Evolutionary conservation across 2,113 vertebrate species (phyloP).

Genomic region (Menidia beryllina): DNA sequence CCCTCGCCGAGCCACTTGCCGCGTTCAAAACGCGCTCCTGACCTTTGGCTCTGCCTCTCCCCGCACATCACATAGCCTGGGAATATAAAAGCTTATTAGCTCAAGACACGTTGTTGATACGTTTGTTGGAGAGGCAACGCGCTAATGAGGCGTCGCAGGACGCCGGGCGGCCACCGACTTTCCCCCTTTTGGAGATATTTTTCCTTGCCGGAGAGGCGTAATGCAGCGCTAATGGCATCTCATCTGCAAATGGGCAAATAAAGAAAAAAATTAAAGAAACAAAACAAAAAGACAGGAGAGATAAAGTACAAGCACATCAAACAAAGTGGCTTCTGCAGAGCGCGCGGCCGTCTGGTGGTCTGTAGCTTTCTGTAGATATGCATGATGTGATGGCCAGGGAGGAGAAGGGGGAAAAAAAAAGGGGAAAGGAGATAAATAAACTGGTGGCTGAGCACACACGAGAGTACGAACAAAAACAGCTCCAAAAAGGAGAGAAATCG

Average conservation of each 20-base stretch:
- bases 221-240: conserved; percentile 71
- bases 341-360: conserved; percentile 52
- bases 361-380: conserved; percentile 41
- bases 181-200: conserved; percentile 64
- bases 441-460: conserved; percentile 20
- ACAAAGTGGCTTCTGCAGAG: conserved; percentile 52
- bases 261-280: too few species aligned
- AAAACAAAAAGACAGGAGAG: too few species aligned
- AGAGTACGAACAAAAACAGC: conserved; percentile 26
- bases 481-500: conserved; percentile 17
- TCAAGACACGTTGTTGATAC: conserved; percentile 79
- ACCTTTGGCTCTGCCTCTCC: conserved; percentile 74
- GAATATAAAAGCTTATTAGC: conserved; percentile 82
- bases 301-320: conserved; percentile 73
- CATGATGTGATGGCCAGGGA: conserved; percentile 24
- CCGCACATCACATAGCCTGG: conserved; percentile 70
- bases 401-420: conserved; percentile 16
- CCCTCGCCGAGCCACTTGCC: conserved; percentile 70
- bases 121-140: conserved; percentile 74
- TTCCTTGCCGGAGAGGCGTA: conserved; percentile 52
- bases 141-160: conserved; percentile 80
- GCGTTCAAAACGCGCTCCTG: conserved; percentile 72
- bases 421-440: conserved; percentile 20
- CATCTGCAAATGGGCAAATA: conserved; percentile 68
- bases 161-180: conserved; percentile 41